These are phyloP conservation scores for Ceraclea dissimilis DNA, from an alignment of 2,888 invertebrate species.

Conservation along the genomic window DNA sequence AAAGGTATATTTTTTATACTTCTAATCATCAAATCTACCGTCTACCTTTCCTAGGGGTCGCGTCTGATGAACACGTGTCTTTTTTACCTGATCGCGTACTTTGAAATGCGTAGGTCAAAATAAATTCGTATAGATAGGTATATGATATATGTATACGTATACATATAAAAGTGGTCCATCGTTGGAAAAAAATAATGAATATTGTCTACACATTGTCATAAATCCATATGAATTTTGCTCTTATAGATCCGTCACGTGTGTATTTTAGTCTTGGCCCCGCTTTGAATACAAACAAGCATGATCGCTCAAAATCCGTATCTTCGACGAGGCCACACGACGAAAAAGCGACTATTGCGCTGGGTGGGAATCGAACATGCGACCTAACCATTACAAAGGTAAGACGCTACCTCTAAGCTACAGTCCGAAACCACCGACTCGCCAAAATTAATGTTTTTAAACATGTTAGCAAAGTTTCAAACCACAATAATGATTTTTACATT, in stretches of 20 bases:
- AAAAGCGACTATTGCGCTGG: background rate
- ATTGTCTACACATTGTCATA: slow-evolving; percentile 17
- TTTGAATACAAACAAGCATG: slow-evolving; percentile 22
- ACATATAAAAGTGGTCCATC: no score
- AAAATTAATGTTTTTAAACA: background rate
- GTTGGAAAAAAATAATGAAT: slow-evolving; percentile 6
- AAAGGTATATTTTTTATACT: no score
- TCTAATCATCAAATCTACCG: no score
- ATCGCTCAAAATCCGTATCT: slow-evolving; percentile 17
- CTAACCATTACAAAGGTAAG: background rate
- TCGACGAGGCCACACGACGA: slow-evolving; percentile 21
- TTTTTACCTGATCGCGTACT: no score
- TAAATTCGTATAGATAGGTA: background rate
- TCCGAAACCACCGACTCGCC: background rate
- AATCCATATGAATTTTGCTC: slow-evolving; percentile 11
- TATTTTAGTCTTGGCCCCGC: slow-evolving; percentile 20
- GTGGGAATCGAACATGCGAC: slow-evolving; percentile 3
- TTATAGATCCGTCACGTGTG: slow-evolving; percentile 18
- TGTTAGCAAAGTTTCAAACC: slow-evolving; percentile 16
- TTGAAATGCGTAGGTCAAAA: no score
- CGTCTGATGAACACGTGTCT: no score
- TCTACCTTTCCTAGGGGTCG: no score
- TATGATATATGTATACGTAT: no score
- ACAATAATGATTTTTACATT: no score
- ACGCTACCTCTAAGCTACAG: background rate